These are phyloP conservation scores for Sebastes oblongus DNA, from an alignment of 2,797 vertebrate genomes.

Conservation along the genomic window DNA sequence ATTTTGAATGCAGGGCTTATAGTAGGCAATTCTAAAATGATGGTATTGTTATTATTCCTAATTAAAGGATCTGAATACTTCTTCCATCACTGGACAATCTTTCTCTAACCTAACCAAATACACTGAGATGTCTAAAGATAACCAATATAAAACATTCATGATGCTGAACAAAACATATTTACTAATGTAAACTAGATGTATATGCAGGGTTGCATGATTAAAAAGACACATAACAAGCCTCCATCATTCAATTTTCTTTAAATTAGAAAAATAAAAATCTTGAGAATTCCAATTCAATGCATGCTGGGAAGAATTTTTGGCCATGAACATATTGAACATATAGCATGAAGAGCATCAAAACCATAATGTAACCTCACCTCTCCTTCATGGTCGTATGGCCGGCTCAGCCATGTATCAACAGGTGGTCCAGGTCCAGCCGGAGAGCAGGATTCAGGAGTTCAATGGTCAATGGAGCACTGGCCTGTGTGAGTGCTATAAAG, in stretches of 20 bases:
- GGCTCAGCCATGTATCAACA: constrained; percentile 33
- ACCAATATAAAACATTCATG: not conserved
- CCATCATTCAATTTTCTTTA: not conserved
- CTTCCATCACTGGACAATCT: not conserved
- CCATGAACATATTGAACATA: not conserved
- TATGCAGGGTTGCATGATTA: not conserved
- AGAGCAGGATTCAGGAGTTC: not conserved
- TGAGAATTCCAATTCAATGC: not conserved
- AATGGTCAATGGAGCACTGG: constrained; percentile 78
- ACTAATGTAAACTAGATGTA: not conserved
- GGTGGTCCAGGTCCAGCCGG: constrained; percentile 63
- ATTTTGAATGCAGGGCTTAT: too few relatives aligned
- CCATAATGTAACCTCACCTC: not conserved
- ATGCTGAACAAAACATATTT: not conserved
- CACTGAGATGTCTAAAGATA: not conserved
- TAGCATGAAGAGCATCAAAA: not conserved
- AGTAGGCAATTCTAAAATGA: too few relatives aligned
- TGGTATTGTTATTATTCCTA: too few relatives aligned
- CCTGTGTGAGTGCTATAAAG: constrained; percentile 81
- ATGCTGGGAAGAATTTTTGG: not conserved
- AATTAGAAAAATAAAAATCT: too few relatives aligned
- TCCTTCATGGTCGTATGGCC: not conserved
- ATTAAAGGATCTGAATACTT: not conserved
- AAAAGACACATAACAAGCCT: not conserved
- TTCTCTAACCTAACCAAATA: not conserved